Conservation (phyloP, 2,888 invertebrate genomes). For the Phengaris arion region DNA sequence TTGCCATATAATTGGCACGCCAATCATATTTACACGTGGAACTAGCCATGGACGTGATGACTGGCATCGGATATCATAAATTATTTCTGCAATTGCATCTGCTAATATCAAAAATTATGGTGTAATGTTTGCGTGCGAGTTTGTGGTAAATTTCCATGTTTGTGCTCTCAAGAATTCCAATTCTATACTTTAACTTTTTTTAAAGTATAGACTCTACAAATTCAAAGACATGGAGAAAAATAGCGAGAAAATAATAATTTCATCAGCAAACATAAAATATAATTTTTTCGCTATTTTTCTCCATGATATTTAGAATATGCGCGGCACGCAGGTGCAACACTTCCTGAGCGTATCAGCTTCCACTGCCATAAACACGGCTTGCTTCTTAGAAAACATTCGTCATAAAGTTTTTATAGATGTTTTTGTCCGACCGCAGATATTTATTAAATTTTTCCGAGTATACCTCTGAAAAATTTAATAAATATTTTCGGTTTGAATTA, state of each 20-base stretch:
- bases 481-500: no score
- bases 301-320: not conserved
- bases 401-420: not conserved
- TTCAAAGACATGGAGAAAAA: no score
- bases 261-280: no score
- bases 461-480: no score
- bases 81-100: constrained; percentile 12
- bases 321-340: not conserved
- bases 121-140: constrained; percentile 4
- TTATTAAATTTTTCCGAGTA: no score
- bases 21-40: constrained; percentile 27
- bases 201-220: no score
- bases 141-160: not conserved
- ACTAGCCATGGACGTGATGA: constrained; percentile 14
- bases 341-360: constrained; percentile 4
- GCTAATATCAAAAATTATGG: constrained; percentile 19
- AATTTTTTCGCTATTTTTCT: not conserved
- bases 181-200: no score
- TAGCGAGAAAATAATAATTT: no score
- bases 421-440: not conserved
- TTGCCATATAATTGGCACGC: constrained; percentile 19
- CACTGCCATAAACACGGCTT: not conserved
- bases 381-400: constrained; percentile 16
- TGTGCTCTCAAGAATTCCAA: not conserved
- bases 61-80: constrained; percentile 22